These are phyloP conservation scores for Chaunax sp. DNA, from an alignment of 2,797 vertebrate species.

Conservation along the genomic window DNA sequence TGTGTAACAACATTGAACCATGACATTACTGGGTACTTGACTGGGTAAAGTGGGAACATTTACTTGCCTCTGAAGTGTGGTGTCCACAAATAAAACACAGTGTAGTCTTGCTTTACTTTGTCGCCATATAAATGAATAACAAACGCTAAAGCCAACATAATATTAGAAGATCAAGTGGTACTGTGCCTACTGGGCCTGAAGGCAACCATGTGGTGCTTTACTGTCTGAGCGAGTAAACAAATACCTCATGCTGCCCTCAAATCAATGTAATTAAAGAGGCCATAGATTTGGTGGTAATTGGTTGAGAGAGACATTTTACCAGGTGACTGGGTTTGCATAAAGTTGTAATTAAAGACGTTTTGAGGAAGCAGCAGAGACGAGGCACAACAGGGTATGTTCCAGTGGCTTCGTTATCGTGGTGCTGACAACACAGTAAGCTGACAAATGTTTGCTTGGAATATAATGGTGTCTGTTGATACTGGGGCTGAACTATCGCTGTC, in stretches of 20 bases:
- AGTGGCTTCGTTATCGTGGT: slow-evolving; percentile 67
- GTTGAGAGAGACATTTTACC: slow-evolving; percentile 73
- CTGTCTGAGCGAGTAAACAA: slow-evolving; percentile 57
- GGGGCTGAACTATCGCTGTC: slow-evolving; percentile 57
- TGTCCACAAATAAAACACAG: background rate
- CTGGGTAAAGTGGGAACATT: too few species aligned
- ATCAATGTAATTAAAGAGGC: slow-evolving; percentile 73
- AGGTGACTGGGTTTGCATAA: slow-evolving; percentile 67
- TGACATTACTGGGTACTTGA: too few species aligned
- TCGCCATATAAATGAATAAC: slow-evolving; percentile 20
- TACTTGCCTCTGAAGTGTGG: background rate
- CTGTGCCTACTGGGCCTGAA: slow-evolving; percentile 19
- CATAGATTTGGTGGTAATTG: slow-evolving; percentile 75
- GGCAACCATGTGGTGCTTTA: slow-evolving; percentile 29
- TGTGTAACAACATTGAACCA: background rate
- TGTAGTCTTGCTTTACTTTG: background rate
- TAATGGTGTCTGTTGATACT: slow-evolving; percentile 73
- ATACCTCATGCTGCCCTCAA: slow-evolving; percentile 55
- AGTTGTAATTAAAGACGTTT: slow-evolving; percentile 76
- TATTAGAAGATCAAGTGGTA: background rate
- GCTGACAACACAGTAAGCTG: slow-evolving; percentile 75
- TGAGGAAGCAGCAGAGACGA: slow-evolving; percentile 56
- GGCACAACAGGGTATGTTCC: slow-evolving; percentile 60
- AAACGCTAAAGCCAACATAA: slow-evolving; percentile 4
- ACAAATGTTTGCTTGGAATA: slow-evolving; percentile 81